A percentile compares a stretch with the other conserved stretches of the same genome.
Evolutionary conservation across 2,113 vertebrate genomes (phyloP).

Genomic region (Sebastes fasciatus): DNA sequence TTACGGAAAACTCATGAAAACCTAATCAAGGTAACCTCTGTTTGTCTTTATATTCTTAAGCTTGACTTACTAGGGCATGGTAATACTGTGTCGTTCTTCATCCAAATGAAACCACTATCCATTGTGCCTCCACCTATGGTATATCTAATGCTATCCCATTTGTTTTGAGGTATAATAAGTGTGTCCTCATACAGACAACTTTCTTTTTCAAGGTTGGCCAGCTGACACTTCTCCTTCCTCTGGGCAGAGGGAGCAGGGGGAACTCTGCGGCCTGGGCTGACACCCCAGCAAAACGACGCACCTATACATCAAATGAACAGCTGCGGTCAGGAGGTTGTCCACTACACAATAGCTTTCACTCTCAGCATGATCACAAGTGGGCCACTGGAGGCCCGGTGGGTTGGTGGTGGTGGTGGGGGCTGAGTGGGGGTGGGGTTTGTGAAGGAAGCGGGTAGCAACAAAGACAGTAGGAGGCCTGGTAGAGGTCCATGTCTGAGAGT

Average conservation of each 20-base stretch:
- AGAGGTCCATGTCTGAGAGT: slow-evolving; percentile 37
- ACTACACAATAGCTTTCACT: slow-evolving; percentile 75
- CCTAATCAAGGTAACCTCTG: slow-evolving; percentile 33
- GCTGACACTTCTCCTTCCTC: slow-evolving; percentile 65
- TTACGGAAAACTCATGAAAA: slow-evolving; percentile 34
- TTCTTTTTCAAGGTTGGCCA: slow-evolving; percentile 74
- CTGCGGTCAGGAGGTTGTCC: slow-evolving; percentile 69
- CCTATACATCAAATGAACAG: slow-evolving; percentile 77
- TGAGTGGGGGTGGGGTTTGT: slow-evolving; percentile 1
- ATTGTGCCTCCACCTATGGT: slow-evolving; percentile 1
- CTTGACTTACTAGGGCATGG: slow-evolving; percentile 9
- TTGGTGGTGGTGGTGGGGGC: neutral
- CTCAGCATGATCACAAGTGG: slow-evolving; percentile 64
- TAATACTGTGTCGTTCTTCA: slow-evolving; percentile 25
- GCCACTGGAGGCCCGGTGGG: slow-evolving; percentile 53
- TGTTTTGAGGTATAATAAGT: slow-evolving; percentile 50
- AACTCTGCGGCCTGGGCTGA: slow-evolving; percentile 51
- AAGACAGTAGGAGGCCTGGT: slow-evolving; percentile 51
- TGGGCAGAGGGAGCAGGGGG: slow-evolving; percentile 66
- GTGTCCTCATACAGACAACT: slow-evolving; percentile 58
- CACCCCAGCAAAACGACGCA: slow-evolving; percentile 48
- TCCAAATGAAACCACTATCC: slow-evolving; percentile 15
- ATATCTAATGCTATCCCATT: slow-evolving; percentile 33
- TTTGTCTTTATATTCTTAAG: slow-evolving; percentile 13
- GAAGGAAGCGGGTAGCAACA: slow-evolving; percentile 44